phyloP scores from a whole-genome alignment of 2,797 vertebrate genomes.

The Anniella stebbinsi region DNA sequence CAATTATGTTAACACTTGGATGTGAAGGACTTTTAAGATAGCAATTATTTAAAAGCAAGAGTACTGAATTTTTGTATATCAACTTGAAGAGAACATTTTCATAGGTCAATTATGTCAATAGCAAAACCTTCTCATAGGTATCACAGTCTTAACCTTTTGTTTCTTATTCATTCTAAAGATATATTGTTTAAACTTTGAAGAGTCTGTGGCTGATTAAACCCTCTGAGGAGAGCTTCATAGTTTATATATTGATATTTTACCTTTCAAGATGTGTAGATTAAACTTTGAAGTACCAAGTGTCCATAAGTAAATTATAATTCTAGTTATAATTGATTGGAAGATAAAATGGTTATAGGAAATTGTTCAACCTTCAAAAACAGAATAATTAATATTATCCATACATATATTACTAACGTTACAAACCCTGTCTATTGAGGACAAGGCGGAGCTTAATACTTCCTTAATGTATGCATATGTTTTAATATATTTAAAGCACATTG shows the following conservation, averaged over 20 bases:
- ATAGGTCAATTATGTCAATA: constrained; percentile 83
- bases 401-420: not conserved
- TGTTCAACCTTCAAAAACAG: not conserved
- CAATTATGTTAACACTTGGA: constrained; percentile 80
- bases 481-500: not conserved
- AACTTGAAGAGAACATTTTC: constrained; percentile 76
- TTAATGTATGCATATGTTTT: not conserved
- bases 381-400: not conserved
- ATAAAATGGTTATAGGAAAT: constrained; percentile 2
- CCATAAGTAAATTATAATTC: accelerated
- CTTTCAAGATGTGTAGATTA: constrained; percentile 43
- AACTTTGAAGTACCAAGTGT: constrained; percentile 30
- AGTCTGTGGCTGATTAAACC: constrained; percentile 60
- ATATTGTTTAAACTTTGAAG: constrained; percentile 72
- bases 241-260: constrained; percentile 48
- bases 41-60: constrained; percentile 81
- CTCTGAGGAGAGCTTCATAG: constrained; percentile 44
- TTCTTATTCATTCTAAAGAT: constrained; percentile 73
- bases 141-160: constrained; percentile 76
- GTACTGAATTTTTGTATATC: constrained; percentile 77
- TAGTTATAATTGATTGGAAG: not conserved
- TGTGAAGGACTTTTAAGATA: constrained; percentile 78
- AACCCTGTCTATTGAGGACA: not conserved
- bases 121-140: constrained; percentile 70
- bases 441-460: not conserved